These are phyloP conservation scores for Lasioglossum morio DNA, from an alignment of 2,888 invertebrate genomes.

Conservation along the genomic window DNA sequence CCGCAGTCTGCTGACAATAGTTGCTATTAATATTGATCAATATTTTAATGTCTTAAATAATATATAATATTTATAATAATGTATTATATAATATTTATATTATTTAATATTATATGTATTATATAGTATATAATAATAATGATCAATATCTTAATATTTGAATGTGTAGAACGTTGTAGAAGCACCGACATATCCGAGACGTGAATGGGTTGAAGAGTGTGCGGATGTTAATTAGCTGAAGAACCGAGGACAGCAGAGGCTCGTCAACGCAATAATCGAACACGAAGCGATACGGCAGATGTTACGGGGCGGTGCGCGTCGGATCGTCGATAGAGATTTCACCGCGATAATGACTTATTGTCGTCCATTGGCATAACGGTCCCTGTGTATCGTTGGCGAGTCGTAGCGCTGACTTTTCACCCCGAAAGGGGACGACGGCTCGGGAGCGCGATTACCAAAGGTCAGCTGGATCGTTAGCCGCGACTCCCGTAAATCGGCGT, in stretches of 20 bases:
- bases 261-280: constrained; percentile 26
- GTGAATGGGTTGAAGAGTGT: not conserved
- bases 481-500: constrained; percentile 65
- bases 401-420: constrained; percentile 61
- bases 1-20: no score
- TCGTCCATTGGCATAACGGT: constrained; percentile 64
- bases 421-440: constrained; percentile 49
- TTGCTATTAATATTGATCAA: no score
- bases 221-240: not conserved
- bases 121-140: no score
- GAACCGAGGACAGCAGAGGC: not conserved
- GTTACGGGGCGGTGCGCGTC: not conserved
- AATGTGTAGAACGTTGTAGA: no score
- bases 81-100: no score
- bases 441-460: constrained; percentile 60
- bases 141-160: no score
- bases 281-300: not conserved
- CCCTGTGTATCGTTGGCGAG: constrained; percentile 33
- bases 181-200: no score
- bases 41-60: no score
- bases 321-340: constrained; percentile 48
- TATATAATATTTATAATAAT: no score
- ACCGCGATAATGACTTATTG: constrained; percentile 64
- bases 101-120: no score
- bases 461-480: constrained; percentile 65